Conservation (phyloP, 2,797 vertebrate species). For the Philypnodon macrostomus region DNA sequence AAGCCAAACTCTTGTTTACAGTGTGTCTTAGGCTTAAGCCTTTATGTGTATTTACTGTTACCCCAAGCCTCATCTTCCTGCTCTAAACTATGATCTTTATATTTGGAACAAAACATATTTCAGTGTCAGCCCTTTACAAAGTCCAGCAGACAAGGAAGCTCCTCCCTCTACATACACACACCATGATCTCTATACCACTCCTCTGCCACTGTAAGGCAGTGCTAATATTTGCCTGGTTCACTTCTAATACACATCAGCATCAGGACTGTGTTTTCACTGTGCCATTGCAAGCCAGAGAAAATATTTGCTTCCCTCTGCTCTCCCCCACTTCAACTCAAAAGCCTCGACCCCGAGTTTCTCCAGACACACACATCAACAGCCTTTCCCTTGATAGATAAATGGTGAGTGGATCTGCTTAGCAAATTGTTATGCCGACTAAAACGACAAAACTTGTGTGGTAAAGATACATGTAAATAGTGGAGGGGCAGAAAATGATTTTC, state of each 20-base stretch:
- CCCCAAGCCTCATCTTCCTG: conserved; percentile 7
- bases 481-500: conserved; percentile 66
- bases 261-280: conserved; percentile 67
- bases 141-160: conserved; percentile 24
- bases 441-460: conserved; percentile 69
- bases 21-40: background rate
- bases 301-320: conserved; percentile 67
- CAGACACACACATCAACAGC: conserved; percentile 40
- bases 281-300: conserved; percentile 71
- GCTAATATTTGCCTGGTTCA: conserved; percentile 75
- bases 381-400: conserved; percentile 65
- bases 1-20: conserved; percentile 17
- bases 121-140: conserved; percentile 17
- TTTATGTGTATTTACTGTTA: background rate
- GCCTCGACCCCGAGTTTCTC: conserved; percentile 35
- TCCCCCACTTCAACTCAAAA: conserved; percentile 37
- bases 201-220: conserved; percentile 69
- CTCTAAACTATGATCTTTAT: background rate
- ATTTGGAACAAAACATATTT: conserved; percentile 19
- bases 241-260: conserved; percentile 77
- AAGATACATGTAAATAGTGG: conserved; percentile 73
- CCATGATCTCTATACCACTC: conserved; percentile 23
- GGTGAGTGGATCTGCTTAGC: conserved; percentile 73
- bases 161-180: conserved; percentile 33
- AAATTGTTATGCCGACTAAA: conserved; percentile 72